These are phyloP conservation scores for Diadema setosum DNA, from an alignment of 35 echinoderm and acorn worm species.

Conservation along the genomic window DNA sequence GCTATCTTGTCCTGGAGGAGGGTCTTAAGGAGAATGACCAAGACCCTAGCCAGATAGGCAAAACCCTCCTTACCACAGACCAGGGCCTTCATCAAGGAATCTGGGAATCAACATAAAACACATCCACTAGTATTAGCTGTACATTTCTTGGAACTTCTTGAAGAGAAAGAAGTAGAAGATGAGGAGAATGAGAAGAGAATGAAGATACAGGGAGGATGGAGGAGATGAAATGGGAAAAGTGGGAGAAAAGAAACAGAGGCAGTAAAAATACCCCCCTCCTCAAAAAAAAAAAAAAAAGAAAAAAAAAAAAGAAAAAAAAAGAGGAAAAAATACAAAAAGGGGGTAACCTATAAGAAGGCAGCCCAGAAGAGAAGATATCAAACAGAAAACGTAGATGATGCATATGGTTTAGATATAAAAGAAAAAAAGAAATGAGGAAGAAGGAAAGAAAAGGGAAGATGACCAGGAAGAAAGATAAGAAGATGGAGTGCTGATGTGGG, in stretches of 20 bases:
- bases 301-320: no score
- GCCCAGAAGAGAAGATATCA: no score
- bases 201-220: background rate
- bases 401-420: no score
- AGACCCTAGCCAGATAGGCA: slow-evolving; percentile 68
- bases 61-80: slow-evolving; percentile 86
- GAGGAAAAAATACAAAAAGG: no score
- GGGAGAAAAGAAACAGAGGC: background rate
- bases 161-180: background rate
- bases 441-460: background rate
- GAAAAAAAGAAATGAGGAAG: background rate
- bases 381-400: no score
- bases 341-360: no score
- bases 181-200: background rate
- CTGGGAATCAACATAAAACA: no score
- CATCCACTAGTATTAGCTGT: no score
- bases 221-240: background rate
- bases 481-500: no score
- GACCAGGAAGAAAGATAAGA: background rate
- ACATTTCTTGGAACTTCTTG: no score
- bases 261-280: no score
- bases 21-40: slow-evolving; percentile 89
- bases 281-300: no score
- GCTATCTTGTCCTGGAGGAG: slow-evolving; percentile 90
- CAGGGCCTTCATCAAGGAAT: slow-evolving; percentile 85